Conservation (phyloP, 2,797 vertebrate species). For the Phataginus tricuspis region DNA sequence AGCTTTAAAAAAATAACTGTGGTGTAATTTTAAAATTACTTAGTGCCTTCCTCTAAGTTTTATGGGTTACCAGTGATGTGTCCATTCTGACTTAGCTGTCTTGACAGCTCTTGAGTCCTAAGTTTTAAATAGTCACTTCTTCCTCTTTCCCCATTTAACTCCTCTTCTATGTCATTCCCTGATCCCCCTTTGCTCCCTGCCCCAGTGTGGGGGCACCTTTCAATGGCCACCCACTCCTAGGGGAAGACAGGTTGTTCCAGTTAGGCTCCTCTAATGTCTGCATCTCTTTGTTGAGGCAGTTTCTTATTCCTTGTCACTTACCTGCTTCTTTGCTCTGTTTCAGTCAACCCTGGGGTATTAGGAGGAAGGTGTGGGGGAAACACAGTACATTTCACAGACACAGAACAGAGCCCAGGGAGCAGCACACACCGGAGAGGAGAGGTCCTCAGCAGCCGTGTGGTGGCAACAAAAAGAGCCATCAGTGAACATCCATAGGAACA, state of each 20-base stretch:
- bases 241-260: neutral
- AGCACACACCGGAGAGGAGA: neutral
- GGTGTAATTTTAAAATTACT: neutral
- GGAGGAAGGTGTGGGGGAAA: neutral
- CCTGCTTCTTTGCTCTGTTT: neutral
- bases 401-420: neutral
- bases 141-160: neutral
- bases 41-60: neutral
- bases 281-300: neutral
- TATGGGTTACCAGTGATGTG: neutral
- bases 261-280: neutral
- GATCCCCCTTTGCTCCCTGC: neutral
- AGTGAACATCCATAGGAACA: neutral
- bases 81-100: neutral
- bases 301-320: neutral
- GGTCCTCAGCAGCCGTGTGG: neutral
- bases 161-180: neutral
- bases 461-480: neutral
- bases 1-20: neutral
- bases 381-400: neutral
- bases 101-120: neutral
- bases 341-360: neutral
- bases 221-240: neutral
- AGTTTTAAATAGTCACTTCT: neutral
- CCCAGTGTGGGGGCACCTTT: neutral